Evolutionary conservation across 1,140 invertebrate species (phyloP).

Genomic region (Stegodyphus dumicola): DNA sequence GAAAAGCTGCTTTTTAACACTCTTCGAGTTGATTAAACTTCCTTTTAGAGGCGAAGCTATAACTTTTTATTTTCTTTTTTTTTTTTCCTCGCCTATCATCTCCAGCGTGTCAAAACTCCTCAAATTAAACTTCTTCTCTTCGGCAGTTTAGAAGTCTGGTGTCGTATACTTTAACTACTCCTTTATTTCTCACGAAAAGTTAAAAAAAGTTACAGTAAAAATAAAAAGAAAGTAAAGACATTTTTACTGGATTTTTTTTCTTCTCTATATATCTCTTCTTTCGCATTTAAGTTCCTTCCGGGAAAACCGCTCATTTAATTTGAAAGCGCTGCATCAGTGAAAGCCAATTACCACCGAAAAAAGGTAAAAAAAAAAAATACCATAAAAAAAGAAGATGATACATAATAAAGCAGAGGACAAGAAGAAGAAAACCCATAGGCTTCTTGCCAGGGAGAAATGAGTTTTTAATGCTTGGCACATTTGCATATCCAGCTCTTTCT

Average conservation of each 20-base stretch:
- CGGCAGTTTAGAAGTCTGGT: no score
- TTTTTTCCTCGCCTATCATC: background rate
- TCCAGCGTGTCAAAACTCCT: constrained; percentile 18
- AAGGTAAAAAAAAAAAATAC: background rate
- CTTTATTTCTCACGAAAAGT: background rate
- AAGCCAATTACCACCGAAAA: constrained; percentile 34
- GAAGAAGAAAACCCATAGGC: constrained; percentile 8
- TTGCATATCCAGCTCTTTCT: constrained; percentile 49
- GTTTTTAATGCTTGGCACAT: constrained; percentile 55
- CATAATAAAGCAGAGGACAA: background rate
- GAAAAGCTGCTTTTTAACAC: constrained; percentile 11
- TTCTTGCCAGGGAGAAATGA: constrained; percentile 22
- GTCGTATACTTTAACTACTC: background rate
- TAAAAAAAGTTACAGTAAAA: background rate
- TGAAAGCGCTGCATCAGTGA: constrained; percentile 33
- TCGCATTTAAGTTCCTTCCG: background rate
- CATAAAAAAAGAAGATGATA: constrained; percentile 10
- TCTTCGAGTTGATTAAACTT: constrained; percentile 17
- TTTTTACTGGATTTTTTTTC: no score
- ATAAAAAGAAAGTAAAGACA: background rate
- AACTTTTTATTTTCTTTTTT: no score
- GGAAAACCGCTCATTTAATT: constrained; percentile 35
- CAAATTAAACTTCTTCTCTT: constrained; percentile 23
- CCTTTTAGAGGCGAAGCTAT: background rate
- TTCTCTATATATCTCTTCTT: background rate